Conservation (phyloP, 2,797 vertebrate species). For the Gephyroberyx darwinii region DNA sequence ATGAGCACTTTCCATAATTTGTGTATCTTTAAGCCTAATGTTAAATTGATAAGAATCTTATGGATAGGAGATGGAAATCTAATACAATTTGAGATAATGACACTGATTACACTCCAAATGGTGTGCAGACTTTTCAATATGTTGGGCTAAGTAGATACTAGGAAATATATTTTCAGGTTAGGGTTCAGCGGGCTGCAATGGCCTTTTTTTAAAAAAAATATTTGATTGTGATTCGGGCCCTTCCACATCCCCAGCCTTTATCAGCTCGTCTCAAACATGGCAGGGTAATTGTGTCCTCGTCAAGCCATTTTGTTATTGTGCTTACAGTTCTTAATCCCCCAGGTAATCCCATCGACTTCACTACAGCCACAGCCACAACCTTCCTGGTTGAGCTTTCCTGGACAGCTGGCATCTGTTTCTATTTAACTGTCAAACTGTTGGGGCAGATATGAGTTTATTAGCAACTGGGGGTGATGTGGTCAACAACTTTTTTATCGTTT, state of each 20-base stretch:
- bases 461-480: slow-evolving; percentile 31
- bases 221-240: slow-evolving; percentile 51
- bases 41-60: slow-evolving; percentile 62
- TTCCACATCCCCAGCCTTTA: slow-evolving; percentile 54
- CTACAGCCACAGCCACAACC: slow-evolving; percentile 61
- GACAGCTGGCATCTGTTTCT: slow-evolving; percentile 66
- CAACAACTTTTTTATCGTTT: slow-evolving; percentile 56
- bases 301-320: slow-evolving; percentile 76
- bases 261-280: slow-evolving; percentile 72
- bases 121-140: slow-evolving; percentile 62
- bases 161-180: slow-evolving; percentile 18
- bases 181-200: slow-evolving; percentile 33
- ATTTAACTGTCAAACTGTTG: slow-evolving; percentile 57
- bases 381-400: slow-evolving; percentile 58
- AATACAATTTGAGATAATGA: slow-evolving; percentile 61
- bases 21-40: slow-evolving; percentile 58
- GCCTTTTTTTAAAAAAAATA: slow-evolving; percentile 28
- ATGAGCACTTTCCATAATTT: slow-evolving; percentile 57
- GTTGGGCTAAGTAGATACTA: slow-evolving; percentile 56
- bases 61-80: slow-evolving; percentile 54
- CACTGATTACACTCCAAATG: slow-evolving; percentile 67
- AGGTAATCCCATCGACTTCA: slow-evolving; percentile 79
- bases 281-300: slow-evolving; percentile 72
- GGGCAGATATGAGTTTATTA: slow-evolving; percentile 65
- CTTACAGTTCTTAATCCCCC: slow-evolving; percentile 79